A percentile compares a stretch with the other conserved stretches of the same genome.
phyloP scores from a whole-genome alignment of 2,888 invertebrate species.

The Scaptomyza flava region DNA sequence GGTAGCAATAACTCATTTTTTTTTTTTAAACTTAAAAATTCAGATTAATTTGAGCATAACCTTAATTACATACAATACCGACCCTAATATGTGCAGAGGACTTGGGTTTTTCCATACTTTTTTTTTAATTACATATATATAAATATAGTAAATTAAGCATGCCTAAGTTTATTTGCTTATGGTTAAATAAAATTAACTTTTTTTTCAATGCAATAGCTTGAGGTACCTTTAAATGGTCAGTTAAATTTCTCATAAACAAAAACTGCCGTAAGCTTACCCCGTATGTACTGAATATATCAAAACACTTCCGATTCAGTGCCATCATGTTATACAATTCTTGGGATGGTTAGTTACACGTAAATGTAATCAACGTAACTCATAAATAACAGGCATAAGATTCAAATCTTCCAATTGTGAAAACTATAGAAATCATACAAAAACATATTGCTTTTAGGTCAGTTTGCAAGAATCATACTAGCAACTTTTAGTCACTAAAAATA shows the following conservation, averaged over 20 bases:
- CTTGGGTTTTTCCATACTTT: neutral
- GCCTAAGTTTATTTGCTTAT: neutral
- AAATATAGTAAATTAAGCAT: neutral
- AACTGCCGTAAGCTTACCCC: slow-evolving; percentile 9
- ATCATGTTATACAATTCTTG: slow-evolving; percentile 18
- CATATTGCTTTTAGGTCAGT: slow-evolving; percentile 4
- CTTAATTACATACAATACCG: neutral
- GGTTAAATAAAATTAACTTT: neutral
- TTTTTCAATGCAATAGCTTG: neutral
- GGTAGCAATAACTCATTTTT: slow-evolving; percentile 6
- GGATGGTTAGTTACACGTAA: neutral
- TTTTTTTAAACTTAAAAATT: neutral
- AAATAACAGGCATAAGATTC: slow-evolving; percentile 5
- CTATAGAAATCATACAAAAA: slow-evolving; percentile 8
- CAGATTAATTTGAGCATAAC: neutral
- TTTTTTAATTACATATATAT: neutral
- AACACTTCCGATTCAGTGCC: slow-evolving; percentile 45
- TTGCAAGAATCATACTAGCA: neutral
- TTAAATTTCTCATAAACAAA: slow-evolving; percentile 4
- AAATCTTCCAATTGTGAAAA: slow-evolving; percentile 20
- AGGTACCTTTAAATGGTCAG: neutral
- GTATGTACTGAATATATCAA: slow-evolving; percentile 9
- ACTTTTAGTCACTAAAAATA: neutral
- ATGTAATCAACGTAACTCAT: neutral
- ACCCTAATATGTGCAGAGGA: slow-evolving; percentile 7